Evolutionary conservation across 2,888 invertebrate species (phyloP).

Genomic region (Microchrysa polita): DNA sequence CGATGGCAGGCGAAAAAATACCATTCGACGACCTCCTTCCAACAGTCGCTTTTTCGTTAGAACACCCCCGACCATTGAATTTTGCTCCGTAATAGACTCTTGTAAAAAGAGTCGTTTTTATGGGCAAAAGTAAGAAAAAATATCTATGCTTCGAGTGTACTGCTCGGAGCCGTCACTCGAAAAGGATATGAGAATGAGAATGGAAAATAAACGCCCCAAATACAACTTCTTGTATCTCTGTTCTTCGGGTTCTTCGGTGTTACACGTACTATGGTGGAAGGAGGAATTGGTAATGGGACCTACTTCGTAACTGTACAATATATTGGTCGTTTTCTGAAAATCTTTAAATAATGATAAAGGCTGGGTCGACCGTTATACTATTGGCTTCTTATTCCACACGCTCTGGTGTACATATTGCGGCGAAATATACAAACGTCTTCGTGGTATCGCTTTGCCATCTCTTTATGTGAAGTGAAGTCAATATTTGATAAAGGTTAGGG

Average conservation of each 20-base stretch:
- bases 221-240: neutral
- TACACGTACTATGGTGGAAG: neutral
- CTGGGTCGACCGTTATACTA: slow-evolving; percentile 10
- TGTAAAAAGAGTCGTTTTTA: neutral
- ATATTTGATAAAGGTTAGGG: slow-evolving; percentile 18
- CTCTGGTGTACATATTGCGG: too few species aligned
- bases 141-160: too few species aligned
- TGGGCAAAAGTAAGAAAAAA: neutral
- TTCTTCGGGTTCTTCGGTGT: too few species aligned
- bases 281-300: slow-evolving; percentile 1
- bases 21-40: neutral
- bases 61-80: neutral
- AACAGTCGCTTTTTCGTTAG: neutral
- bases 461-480: slow-evolving; percentile 11
- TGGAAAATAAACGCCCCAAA: neutral
- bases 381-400: neutral
- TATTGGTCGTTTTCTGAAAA: slow-evolving; percentile 16
- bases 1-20: neutral
- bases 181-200: neutral
- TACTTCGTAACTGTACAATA: neutral
- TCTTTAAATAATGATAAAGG: slow-evolving; percentile 41
- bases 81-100: neutral
- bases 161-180: neutral
- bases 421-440: neutral
- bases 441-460: slow-evolving; percentile 9